These are phyloP conservation scores for Rhynchonycteris naso DNA, from an alignment of 2,797 vertebrate species.

Conservation along the genomic window DNA sequence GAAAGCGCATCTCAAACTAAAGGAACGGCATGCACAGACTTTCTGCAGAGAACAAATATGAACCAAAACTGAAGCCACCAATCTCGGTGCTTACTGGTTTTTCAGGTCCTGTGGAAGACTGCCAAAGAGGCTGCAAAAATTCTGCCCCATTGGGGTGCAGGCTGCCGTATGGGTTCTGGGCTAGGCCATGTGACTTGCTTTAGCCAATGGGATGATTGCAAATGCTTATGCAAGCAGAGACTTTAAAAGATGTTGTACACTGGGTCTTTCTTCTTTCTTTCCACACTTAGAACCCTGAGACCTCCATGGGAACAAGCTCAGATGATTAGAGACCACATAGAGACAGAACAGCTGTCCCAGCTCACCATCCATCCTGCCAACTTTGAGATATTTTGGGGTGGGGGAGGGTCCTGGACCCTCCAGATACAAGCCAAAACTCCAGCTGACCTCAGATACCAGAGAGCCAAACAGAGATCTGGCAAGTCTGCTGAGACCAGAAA, in stretches of 20 bases:
- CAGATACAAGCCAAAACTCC: neutral
- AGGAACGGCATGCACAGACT: neutral
- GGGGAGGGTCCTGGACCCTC: neutral
- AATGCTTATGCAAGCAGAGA: neutral
- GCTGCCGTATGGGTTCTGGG: neutral
- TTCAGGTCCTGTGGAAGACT: neutral
- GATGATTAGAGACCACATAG: neutral
- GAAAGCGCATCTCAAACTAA: neutral
- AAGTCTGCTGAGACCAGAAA: neutral
- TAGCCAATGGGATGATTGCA: neutral
- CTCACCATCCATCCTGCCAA: neutral
- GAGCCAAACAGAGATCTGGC: neutral
- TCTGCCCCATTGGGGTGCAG: neutral
- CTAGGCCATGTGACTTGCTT: neutral
- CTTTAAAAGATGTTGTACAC: accelerated
- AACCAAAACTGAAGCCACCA: neutral
- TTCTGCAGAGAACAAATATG: neutral
- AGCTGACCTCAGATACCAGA: neutral
- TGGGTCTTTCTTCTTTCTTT: neutral
- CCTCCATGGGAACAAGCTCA: neutral
- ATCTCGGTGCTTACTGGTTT: neutral
- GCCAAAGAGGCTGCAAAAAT: neutral
- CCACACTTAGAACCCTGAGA: neutral
- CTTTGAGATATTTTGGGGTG: neutral
- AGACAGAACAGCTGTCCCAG: neutral